These are phyloP conservation scores for Galaxea fascicularis DNA, from an alignment of 92 coral and sea anemone species.

Conservation along the genomic window DNA sequence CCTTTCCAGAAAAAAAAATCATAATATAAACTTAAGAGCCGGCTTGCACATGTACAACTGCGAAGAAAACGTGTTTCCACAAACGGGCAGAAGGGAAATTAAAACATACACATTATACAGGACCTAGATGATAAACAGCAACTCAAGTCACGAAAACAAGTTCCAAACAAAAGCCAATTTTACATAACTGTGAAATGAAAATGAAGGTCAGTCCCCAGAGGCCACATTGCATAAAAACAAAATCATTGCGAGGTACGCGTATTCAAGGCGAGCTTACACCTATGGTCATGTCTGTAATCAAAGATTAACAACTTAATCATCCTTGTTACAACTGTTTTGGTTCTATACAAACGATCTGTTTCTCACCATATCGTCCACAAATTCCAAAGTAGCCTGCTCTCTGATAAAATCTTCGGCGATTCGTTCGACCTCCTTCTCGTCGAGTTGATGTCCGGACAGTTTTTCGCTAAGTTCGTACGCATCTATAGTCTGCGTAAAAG, in stretches of 20 bases:
- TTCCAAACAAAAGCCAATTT: not conserved
- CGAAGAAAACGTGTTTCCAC: not conserved
- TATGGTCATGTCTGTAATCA: slow-evolving; percentile 2
- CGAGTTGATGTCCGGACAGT: slow-evolving; percentile 70
- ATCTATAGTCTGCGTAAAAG: slow-evolving; percentile 80
- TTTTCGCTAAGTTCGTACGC: slow-evolving; percentile 95
- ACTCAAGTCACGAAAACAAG: slow-evolving; percentile 21
- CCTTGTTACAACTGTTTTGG: not conserved
- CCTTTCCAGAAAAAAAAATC: too few relatives aligned
- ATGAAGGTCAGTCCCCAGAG: slow-evolving; percentile 62
- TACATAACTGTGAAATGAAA: slow-evolving; percentile 1
- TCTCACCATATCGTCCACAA: slow-evolving; percentile 94
- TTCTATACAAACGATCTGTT: not conserved
- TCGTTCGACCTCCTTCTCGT: slow-evolving; percentile 82
- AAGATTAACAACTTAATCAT: slow-evolving; percentile 9
- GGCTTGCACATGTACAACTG: too few relatives aligned
- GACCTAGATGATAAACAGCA: not conserved
- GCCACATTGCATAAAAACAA: not conserved
- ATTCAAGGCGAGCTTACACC: not conserved
- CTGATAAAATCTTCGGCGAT: slow-evolving; percentile 86
- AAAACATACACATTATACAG: not conserved
- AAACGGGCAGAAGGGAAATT: not conserved
- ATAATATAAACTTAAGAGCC: too few relatives aligned
- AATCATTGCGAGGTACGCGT: not conserved
- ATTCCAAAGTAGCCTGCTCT: slow-evolving; percentile 94